phyloP scores from a whole-genome alignment of 2,888 invertebrate genomes.

The Sinopyrophorus schimmeli region DNA sequence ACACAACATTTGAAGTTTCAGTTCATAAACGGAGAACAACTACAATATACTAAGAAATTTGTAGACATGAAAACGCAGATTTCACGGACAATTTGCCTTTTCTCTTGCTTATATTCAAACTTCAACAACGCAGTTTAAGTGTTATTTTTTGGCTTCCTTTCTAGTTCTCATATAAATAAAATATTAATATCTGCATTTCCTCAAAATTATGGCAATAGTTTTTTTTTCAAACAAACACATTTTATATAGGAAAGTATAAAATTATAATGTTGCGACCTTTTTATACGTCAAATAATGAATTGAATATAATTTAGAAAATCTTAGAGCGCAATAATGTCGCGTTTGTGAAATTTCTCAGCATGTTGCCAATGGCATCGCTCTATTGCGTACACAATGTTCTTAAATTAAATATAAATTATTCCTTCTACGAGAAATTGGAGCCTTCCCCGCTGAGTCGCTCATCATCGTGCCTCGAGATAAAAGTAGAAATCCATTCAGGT shows the following conservation, averaged over 20 bases:
- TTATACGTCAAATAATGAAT: too few relatives aligned
- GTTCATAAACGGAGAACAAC: slow-evolving; percentile 21
- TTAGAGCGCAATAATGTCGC: background rate
- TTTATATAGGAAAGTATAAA: too few relatives aligned
- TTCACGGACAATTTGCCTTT: slow-evolving; percentile 39
- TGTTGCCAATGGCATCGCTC: background rate
- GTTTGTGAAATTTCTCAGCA: slow-evolving; percentile 1
- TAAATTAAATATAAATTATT: slow-evolving; percentile 41
- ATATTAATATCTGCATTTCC: too few relatives aligned
- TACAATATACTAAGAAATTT: slow-evolving; percentile 25
- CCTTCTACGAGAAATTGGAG: slow-evolving; percentile 40
- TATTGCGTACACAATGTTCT: slow-evolving; percentile 34
- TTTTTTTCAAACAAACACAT: too few relatives aligned
- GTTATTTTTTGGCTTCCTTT: too few relatives aligned
- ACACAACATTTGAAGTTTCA: slow-evolving; percentile 24
- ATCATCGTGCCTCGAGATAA: slow-evolving; percentile 31
- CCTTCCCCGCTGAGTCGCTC: slow-evolving; percentile 21
- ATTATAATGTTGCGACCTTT: too few relatives aligned
- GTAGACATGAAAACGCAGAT: slow-evolving; percentile 35
- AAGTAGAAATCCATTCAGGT: slow-evolving; percentile 17
- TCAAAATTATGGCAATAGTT: too few relatives aligned
- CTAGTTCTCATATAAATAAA: too few relatives aligned
- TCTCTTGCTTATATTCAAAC: slow-evolving; percentile 18
- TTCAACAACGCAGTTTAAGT: slow-evolving; percentile 9
- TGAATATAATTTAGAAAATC: too few relatives aligned